A percentile compares a stretch with the other conserved stretches of the same genome.
Evolutionary conservation across 2,113 vertebrate genomes (phyloP).

Genomic region (Daphoenositta chrysoptera): DNA sequence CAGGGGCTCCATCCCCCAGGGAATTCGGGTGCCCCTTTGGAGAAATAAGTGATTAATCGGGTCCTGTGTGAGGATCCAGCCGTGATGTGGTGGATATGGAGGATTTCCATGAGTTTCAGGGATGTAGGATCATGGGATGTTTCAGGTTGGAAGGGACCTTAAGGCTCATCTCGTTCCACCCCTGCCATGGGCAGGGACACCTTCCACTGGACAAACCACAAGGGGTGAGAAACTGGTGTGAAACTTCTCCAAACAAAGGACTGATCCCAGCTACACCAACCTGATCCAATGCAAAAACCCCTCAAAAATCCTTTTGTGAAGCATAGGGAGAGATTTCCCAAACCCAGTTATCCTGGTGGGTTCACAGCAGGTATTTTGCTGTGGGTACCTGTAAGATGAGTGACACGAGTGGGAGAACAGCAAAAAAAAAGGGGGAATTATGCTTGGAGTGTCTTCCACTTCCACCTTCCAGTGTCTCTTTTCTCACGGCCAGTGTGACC

Average conservation of each 20-base stretch:
- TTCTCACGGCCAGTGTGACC: not conserved
- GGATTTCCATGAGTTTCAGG: not conserved
- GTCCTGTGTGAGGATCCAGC: not conserved
- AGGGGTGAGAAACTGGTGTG: not conserved
- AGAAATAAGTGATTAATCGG: not conserved
- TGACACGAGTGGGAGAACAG: not conserved
- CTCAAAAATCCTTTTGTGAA: not conserved
- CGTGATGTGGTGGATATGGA: no score
- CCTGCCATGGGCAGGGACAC: not conserved
- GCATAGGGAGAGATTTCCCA: not conserved
- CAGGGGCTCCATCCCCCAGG: not conserved
- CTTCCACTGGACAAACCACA: not conserved
- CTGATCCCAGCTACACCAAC: not conserved
- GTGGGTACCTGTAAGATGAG: not conserved
- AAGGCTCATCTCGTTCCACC: rapidly evolving
- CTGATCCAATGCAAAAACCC: not conserved
- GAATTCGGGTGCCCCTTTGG: not conserved
- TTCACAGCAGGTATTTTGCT: not conserved
- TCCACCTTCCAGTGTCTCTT: not conserved
- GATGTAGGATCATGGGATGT: not conserved
- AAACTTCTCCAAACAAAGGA: not conserved
- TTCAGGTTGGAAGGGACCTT: not conserved
- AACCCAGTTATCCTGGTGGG: rapidly evolving
- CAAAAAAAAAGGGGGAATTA: no score
- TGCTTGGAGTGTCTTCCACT: no score